Base-by-base conservation (phyloP, 2,888 invertebrate species). In the Strigamia crassipes region DNA sequence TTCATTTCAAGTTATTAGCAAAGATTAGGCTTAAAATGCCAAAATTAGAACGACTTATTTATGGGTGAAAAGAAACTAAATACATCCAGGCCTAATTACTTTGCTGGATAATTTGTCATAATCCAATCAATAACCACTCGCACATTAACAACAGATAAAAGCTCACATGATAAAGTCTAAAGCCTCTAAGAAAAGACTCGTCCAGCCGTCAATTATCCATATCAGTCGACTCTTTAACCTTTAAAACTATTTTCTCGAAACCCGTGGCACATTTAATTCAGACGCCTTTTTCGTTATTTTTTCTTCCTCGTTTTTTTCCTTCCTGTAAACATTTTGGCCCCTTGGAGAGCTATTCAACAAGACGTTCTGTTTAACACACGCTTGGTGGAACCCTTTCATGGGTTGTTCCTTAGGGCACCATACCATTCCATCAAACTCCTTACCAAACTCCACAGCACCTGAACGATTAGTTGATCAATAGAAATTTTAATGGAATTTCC, bases 401-500 rank as follows among this genome's bases (percentile, higher is more conserved):
- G 61, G 61, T 66, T 66, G 9, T 66, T 66, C 61, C 61, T 66
- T 66, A 23, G 61, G 61, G 61, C 23, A 21, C 13, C 21, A 51
- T 18, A 51, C 18, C 51, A 66, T 66, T 66, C 21, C 8, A 66
- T 21, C 61, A 66, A 66, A 23, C 23, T 66, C 23, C 12, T 21
- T 23, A 12, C 61, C 21, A 66, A 66, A 66, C 61, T 66, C 61
- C 61, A 66, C 46, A 46, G 46, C 46, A 46, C 46, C 46, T 46
- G n/a, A 66, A 12, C 61, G 61, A 66, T 66, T 66, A 66, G 61
- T 66, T 66, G 61, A 66, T 66, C 61, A 66, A 66, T 66, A 66
- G 61, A 66, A 66, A 66, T 66, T 66, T 66, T 66, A 66, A 66
- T 66, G 61, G 61, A 66, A 66, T 66, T 66, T 66, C 18, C 61